These are phyloP conservation scores for Cantharis nigra DNA, from an alignment of 2,888 invertebrate species.

Conservation along the genomic window DNA sequence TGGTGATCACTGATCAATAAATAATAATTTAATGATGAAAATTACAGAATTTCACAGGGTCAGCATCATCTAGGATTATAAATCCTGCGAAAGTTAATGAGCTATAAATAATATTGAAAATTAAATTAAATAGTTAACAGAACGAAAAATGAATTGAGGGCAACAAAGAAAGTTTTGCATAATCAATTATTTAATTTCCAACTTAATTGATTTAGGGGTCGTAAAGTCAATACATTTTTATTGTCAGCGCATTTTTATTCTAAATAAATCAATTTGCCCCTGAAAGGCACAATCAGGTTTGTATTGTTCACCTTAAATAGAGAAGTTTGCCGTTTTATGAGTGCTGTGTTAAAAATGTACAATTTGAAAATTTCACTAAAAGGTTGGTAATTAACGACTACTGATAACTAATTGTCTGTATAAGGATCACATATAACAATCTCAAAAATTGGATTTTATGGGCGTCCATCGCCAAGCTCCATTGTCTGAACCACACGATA, in stretches of 20 bases:
- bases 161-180: not conserved
- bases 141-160: not conserved
- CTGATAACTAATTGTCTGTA: constrained; percentile 1
- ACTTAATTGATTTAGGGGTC: not conserved
- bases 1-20: no score
- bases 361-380: not conserved
- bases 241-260: not conserved
- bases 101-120: no score
- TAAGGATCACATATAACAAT: not conserved
- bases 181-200: not conserved
- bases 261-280: not conserved
- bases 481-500: constrained; percentile 19
- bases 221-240: not conserved
- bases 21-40: no score
- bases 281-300: not conserved
- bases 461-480: constrained; percentile 13
- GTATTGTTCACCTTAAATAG: not conserved
- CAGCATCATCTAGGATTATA: no score
- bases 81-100: no score
- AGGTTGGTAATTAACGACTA: not conserved
- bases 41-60: no score
- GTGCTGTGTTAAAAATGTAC: no score
- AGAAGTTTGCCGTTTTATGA: not conserved
- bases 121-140: not conserved
- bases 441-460: constrained; percentile 12